These are phyloP conservation scores for Microtus oregoni DNA, from an alignment of 2,113 vertebrate species.

Conservation along the genomic window DNA sequence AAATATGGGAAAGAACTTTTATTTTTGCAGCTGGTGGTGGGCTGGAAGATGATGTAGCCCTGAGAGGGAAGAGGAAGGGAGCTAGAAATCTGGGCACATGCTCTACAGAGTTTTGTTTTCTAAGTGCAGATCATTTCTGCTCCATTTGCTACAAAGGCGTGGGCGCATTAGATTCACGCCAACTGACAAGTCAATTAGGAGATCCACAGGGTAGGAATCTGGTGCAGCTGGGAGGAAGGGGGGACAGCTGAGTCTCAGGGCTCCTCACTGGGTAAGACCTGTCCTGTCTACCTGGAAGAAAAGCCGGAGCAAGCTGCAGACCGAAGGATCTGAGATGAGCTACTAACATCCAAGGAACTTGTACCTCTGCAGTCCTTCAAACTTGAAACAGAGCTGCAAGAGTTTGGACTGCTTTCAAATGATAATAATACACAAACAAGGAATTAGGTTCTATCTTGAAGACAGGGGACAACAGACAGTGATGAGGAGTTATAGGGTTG, in stretches of 20 bases:
- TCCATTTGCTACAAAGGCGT: conserved; percentile 58
- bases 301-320: rapidly evolving
- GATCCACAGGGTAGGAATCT: not conserved
- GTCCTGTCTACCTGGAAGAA: not conserved
- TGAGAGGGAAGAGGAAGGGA: conserved; percentile 71
- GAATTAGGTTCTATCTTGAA: not conserved
- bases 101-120: conserved; percentile 40
- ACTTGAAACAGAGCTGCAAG: not conserved
- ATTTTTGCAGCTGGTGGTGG: conserved; percentile 80
- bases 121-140: conserved; percentile 71
- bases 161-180: not conserved
- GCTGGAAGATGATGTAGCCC: conserved; percentile 68
- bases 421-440: not conserved
- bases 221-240: not conserved
- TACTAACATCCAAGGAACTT: not conserved
- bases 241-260: not conserved
- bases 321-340: not conserved
- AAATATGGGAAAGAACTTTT: conserved; percentile 73
- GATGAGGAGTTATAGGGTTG: not conserved
- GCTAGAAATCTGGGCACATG: conserved; percentile 64
- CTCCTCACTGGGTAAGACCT: not conserved
- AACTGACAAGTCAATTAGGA: conserved; percentile 2
- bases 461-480: not conserved
- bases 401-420: not conserved
- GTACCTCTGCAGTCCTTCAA: not conserved